Evolutionary conservation across 2,888 invertebrate species (phyloP), one percentile per base, ranked within the genome.

Genomic region (Eupithecia pulchellata): DNA sequence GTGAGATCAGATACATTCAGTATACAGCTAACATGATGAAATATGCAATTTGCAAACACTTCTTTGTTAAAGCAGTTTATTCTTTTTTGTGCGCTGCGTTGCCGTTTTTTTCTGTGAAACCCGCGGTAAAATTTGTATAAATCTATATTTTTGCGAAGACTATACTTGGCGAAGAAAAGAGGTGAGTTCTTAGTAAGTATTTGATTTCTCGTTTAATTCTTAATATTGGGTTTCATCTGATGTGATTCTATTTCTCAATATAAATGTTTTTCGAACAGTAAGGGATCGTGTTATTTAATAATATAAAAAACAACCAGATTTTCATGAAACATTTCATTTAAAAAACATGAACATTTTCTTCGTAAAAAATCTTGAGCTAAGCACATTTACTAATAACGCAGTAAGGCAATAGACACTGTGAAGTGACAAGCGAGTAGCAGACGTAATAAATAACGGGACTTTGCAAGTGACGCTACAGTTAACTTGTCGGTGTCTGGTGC

Each of bases 361-460:
- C 2, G 3, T n/a, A n/a, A 42, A 6, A 39, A n/a, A 42, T 42
- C n/a, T 5, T 42, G 6, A 42, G n/a, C n/a, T 8, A 8, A 2
- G 20, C 47, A 25, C 11, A 11, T 57, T 57, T 57, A 57, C 29
- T 57, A 29, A 57, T 57, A 57, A 57, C 29, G 29, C 57, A 74
- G 52, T 25, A 52, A 29, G 34, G 63, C 57, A 68, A 63, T 64
- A 47, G 25, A 69, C 64, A 30, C 34, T 60, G 60, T 60, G 60
- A 71, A 68, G 67, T 60, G 67, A 68, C 67, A 65, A 55, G 64
- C 32, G 32, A 55, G 64, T 36, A 64, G 36, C 57, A 62, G 71
- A 65, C 55, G 55, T 17, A 71, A 68, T 72, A 72, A 68, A 63
- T 65, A 64, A 71, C 60, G 17, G 27, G 27, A 29, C 55, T 34